A percentile compares a stretch with the other conserved stretches of the same genome.
phyloP scores from a whole-genome alignment of 2,113 vertebrate species.

The Ammodytes dubius region DNA sequence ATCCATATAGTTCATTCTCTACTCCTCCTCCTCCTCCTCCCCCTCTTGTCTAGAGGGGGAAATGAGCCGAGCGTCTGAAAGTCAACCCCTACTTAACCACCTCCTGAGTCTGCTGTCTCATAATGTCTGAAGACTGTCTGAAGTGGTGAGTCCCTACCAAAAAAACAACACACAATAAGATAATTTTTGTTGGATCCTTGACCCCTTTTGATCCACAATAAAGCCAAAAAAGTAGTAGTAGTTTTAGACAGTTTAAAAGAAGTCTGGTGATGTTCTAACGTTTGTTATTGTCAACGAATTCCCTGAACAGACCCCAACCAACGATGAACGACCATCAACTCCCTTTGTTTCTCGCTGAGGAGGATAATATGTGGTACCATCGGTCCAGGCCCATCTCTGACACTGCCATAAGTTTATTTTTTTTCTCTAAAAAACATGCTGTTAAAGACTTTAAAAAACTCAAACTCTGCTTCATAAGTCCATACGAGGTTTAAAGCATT shows the following conservation, averaged over 20 bases:
- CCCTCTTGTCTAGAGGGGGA: slow-evolving; percentile 8
- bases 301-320: too few relatives aligned
- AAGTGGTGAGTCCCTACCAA: slow-evolving; percentile 4
- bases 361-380: too few relatives aligned
- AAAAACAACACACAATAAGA: not conserved
- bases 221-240: not conserved
- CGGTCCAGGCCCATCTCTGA: too few relatives aligned
- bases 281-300: not conserved
- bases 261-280: not conserved
- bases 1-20: not conserved
- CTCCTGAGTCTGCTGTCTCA: slow-evolving; percentile 43
- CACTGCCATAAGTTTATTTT: too few relatives aligned
- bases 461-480: too few relatives aligned
- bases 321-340: too few relatives aligned
- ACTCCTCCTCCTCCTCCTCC: slow-evolving; percentile 21
- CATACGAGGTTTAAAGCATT: too few relatives aligned
- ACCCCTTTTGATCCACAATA: not conserved
- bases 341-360: too few relatives aligned
- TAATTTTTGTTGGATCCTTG: not conserved
- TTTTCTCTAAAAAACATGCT: too few relatives aligned
- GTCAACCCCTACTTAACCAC: slow-evolving; percentile 36
- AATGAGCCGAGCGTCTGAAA: slow-evolving; percentile 16
- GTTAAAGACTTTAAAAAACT: too few relatives aligned
- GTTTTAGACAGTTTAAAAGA: not conserved
- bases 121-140: slow-evolving; percentile 13